Evolutionary conservation across 2,797 vertebrate genomes (phyloP), one percentile per base, ranked within the genome.

Genomic region (Tenualosa ilisha): DNA sequence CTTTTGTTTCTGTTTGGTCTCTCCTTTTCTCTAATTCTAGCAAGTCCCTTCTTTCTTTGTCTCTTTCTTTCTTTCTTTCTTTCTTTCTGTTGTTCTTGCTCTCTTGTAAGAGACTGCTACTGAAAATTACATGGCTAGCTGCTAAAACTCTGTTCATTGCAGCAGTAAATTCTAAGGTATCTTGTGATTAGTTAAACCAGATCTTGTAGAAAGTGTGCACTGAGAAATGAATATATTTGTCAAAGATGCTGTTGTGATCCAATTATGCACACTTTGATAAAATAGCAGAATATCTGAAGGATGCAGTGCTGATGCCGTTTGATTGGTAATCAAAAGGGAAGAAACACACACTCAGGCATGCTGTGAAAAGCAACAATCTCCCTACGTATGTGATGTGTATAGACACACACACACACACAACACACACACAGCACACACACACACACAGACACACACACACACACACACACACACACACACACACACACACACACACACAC

Each of bases 21-120:
- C 15, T 37, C 12, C 56, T 40, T 17, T 79, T 51, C 31, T 53
- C 68, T 31, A 56, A 7, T 81, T 26, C 24, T 17, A 5, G 1
- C 7, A 7, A n/a, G 40, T 40, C 61, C 53, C 12, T 6, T 79
- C n/a, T 88, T 87, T 87, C 9, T 31, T 50, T 61, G 68, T 86
- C 91, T 83, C 84, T 87, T 91, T 88, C 82, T 61, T 6, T 79
- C n/a, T 88, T 87, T 87, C 9, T 31, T 50, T 61, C 63, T 86
- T 91, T 83, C 84, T 87, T 91, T 88, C 82, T 61, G 90, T 87
- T 89, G 81, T 49, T 82, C 89, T 92, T 72, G 50, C 50, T 83
- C 50, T 22, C 0, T 82, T 46, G 20, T 24, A 24, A 24, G n/a
- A 24, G 15, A 24, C 61, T n/a, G 59, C 59, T 61, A 20, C 3